Evolutionary conservation across 2,797 vertebrate species (phyloP).

Genomic region (Astyanax mexicanus): DNA sequence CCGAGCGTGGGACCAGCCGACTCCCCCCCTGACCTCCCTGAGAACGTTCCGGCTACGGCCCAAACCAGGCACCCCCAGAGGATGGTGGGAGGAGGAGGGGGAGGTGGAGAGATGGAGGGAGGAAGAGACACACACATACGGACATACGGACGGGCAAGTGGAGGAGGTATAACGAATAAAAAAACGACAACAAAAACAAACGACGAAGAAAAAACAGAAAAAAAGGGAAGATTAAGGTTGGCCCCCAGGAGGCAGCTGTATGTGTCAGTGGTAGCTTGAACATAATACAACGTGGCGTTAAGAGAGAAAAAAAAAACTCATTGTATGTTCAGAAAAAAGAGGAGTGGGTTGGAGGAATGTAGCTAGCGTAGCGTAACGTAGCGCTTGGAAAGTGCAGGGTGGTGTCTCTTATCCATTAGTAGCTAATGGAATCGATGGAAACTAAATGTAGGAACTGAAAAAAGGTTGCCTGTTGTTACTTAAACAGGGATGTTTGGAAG

Average conservation of each 20-base stretch:
- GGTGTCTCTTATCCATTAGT: constrained; percentile 20
- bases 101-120: constrained; percentile 30
- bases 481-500: constrained; percentile 27
- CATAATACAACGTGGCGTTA: constrained; percentile 50
- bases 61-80: constrained; percentile 40
- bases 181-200: constrained; percentile 63
- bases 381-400: constrained; percentile 37
- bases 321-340: constrained; percentile 49
- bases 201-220: constrained; percentile 64
- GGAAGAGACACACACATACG: constrained; percentile 38
- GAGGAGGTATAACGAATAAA: constrained; percentile 58
- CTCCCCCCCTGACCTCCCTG: constrained; percentile 60
- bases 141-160: constrained; percentile 50
- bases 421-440: constrained; percentile 17
- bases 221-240: constrained; percentile 64
- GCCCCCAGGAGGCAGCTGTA: constrained; percentile 55
- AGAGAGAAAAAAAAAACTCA: constrained; percentile 23
- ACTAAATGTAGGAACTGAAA: constrained; percentile 35
- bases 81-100: constrained; percentile 21
- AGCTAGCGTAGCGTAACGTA: constrained; percentile 33
- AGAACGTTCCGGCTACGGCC: constrained; percentile 57
- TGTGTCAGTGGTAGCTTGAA: constrained; percentile 58
- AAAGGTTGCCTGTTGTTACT: constrained; percentile 1
- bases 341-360: constrained; percentile 51
- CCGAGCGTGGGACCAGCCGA: constrained; percentile 47